phyloP scores from a whole-genome alignment of 1,140 invertebrate species.

The Caenorhabditis latens region DNA sequence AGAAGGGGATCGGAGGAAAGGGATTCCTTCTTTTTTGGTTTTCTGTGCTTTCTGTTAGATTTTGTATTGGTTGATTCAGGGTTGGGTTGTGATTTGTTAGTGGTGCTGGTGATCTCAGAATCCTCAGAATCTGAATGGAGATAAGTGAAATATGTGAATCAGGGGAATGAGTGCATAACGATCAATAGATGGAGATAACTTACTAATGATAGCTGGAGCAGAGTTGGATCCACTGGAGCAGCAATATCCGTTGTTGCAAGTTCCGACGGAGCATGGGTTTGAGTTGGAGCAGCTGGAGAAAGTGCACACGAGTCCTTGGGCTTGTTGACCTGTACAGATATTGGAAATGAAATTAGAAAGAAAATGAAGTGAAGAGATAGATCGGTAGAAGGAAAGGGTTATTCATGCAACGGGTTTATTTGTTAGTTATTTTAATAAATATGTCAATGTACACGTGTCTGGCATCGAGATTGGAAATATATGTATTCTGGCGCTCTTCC shows the following conservation, averaged over 20 bases:
- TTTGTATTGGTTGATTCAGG: slow-evolving; percentile 12
- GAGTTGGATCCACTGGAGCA: slow-evolving; percentile 64
- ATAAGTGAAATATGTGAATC: neutral
- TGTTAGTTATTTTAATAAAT: slow-evolving; percentile 2
- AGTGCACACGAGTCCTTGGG: slow-evolving; percentile 73
- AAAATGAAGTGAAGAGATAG: neutral
- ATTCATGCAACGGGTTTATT: slow-evolving; percentile 45
- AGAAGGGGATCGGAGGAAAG: slow-evolving; percentile 12
- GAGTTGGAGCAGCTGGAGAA: slow-evolving; percentile 70
- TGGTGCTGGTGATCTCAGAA: slow-evolving; percentile 37
- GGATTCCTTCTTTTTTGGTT: slow-evolving; percentile 5
- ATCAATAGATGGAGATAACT: slow-evolving; percentile 4
- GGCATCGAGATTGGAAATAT: slow-evolving; percentile 18
- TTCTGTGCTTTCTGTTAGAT: slow-evolving; percentile 47
- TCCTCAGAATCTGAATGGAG: slow-evolving; percentile 37
- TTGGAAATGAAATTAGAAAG: neutral
- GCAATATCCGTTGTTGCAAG: slow-evolving; percentile 77
- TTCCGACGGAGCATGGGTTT: slow-evolving; percentile 73
- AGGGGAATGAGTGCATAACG: neutral
- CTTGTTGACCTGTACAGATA: slow-evolving; percentile 48
- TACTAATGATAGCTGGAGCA: slow-evolving; percentile 52
- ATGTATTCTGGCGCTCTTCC: neutral
- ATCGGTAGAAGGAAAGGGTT: neutral
- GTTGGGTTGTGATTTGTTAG: slow-evolving; percentile 39
- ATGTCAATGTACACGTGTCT: slow-evolving; percentile 37